Base-by-base conservation (phyloP, 2,113 vertebrate species). In the Sorex araneus region DNA sequence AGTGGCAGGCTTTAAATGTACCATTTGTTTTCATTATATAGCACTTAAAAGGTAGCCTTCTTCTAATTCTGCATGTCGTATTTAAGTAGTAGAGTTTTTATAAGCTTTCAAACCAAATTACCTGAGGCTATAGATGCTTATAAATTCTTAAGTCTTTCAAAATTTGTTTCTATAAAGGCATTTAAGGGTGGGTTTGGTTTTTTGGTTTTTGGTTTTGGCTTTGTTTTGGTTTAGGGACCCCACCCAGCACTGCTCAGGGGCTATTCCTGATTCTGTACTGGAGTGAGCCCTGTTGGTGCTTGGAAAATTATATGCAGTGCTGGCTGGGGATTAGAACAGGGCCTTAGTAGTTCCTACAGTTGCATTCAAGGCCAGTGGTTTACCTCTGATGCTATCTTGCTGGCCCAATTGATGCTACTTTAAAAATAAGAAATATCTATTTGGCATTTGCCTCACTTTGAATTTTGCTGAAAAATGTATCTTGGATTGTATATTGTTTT, bases 21-120 rank as follows among this genome's bases (percentile, higher is more conserved):
- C 43, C 47, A 27, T 95, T 97, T 96, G 40, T 93, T 97, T 98
- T 97, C 88, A 83, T 90, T 95, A 81, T 25, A 43, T 85, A 67
- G 71, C 60, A 82, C 94, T 96, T 96, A 96, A 95, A 93, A 87
- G 73, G 73, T 70, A 85, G 40, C 30, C 66, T 92, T 96, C 96
- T 88, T 93, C 90, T 97, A 93, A 97, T 97, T 95, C 95, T 91
- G 92, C 90, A 73, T 81, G 32, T 84, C 28, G 0, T 0, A 73
- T 89, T 79, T 92, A 92, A 95, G 40, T 15, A 93, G 12, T 34
- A 64, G 77, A 74, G n/a, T 70, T 76, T 87, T 83, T 74, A 4
- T 19, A 87, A 79, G 21, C 76, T 69, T 69, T 36, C n/a, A 89
- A 47, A 91, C 63, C 86, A 78, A 92, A 93, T 85, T 80, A 92